Evolutionary conservation across 2,113 vertebrate species (phyloP).

Genomic region (Copsychus sechellarum): DNA sequence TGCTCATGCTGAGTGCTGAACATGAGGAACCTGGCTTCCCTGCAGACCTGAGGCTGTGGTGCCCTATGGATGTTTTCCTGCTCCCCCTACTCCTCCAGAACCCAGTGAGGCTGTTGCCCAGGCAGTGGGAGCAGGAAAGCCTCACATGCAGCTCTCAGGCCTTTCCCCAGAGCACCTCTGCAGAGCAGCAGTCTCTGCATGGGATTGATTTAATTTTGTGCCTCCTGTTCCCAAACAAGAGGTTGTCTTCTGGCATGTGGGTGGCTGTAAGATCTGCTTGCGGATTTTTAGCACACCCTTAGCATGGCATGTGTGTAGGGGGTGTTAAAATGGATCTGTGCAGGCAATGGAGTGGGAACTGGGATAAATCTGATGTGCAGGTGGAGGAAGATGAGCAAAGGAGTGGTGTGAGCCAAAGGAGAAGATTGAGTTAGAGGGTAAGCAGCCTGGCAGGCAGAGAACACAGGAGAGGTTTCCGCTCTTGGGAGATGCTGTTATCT

Average conservation of each 20-base stretch:
- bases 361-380: neutral
- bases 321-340: conserved; percentile 40
- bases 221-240: conserved; percentile 41
- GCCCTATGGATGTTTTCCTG: neutral
- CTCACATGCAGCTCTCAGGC: neutral
- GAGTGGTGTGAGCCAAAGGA: neutral
- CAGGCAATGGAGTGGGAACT: conserved; percentile 22
- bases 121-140: neutral
- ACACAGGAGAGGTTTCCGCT: neutral
- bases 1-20: accelerated
- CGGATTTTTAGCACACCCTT: conserved; percentile 49
- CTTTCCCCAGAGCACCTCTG: conserved; percentile 14
- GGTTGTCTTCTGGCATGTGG: conserved; percentile 51
- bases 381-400: conserved; percentile 46
- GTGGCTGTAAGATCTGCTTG: conserved; percentile 48
- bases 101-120: neutral
- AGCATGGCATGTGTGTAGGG: conserved; percentile 48
- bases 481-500: accelerated
- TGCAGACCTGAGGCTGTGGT: neutral
- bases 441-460: neutral
- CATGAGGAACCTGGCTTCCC: neutral
- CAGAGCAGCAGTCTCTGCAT: neutral
- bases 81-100: neutral
- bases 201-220: conserved; percentile 19
- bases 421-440: neutral